Conservation (phyloP, 2,113 vertebrate genomes). For the Otis tarda region DNA sequence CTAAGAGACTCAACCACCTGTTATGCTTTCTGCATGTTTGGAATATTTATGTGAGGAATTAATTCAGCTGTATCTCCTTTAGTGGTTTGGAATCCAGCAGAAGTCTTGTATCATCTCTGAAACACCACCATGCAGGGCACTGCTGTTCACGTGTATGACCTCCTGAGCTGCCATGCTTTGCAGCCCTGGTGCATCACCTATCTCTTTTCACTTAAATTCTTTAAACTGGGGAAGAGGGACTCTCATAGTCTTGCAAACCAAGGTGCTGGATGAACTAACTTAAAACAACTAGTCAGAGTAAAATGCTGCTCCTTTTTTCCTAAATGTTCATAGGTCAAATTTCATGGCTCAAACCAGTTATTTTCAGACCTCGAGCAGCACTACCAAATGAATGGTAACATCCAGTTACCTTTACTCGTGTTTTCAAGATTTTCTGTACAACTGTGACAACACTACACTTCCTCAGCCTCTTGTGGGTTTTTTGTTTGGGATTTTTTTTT, state of each 20-base stretch:
- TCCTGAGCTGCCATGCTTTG: neutral
- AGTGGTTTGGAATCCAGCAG: neutral
- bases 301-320: neutral
- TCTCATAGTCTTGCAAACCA: neutral
- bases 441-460: neutral
- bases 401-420: neutral
- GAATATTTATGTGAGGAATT: conserved; percentile 1
- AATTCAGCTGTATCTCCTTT: neutral
- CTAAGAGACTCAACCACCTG: neutral
- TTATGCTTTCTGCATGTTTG: neutral
- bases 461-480: neutral
- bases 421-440: neutral
- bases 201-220: neutral
- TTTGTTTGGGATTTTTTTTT: rapidly evolving
- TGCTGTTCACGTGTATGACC: rapidly evolving
- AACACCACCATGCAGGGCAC: neutral
- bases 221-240: neutral
- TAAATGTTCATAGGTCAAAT: neutral
- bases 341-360: neutral
- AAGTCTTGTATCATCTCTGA: neutral
- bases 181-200: neutral
- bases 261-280: neutral
- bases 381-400: neutral
- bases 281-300: neutral
- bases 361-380: neutral